Evolutionary conservation across 2,797 vertebrate species (phyloP), one percentile per base, ranked within the genome.

Genomic region (Scleropages formosus): DNA sequence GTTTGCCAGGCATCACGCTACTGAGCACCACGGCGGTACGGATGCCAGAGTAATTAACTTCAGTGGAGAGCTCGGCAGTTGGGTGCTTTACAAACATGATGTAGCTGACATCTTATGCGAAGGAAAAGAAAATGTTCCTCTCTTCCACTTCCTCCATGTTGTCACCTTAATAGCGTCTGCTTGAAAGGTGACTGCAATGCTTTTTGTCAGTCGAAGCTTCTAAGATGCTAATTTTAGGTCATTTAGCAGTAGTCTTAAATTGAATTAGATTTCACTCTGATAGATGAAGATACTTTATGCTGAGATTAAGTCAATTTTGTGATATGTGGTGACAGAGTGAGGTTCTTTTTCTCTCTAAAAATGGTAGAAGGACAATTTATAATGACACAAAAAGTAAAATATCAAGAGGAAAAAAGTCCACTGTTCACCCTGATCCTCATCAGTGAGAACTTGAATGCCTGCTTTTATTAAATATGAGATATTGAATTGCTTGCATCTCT

Each of bases 221-320:
- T 11, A 12, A 24, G 59, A 39, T 49, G 53, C 15, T 56, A 49
- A 27, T 47, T 75, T 56, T 69, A 46, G 65, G 31, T 27, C 16
- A n/a, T 61, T 44, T 26, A 22, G 22, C 12, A 44, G 65, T 53
- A 69, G 39, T 15, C 47, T 58, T 49, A 39, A 72, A 71, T 71
- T 39, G 51, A 39, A 61, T 71, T 31, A 64, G 24, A 69, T 53
- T 69, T 47, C 20, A 69, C 22, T 69, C 20, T 53, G 47, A 69
- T 69, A 69, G 24, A 69, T 20, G 47, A 22, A 53, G 12, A 22
- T 8, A 11, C n/a, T n/a, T n/a, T n/a, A n/a, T n/a, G n/a, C n/a
- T 69, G 46, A 0, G 46, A 46, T 27, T 24, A 69, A 53, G 67
- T 24, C 22, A 51, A 6, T 24, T 51, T 69, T 20, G 67, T 53